These are phyloP conservation scores for Xiphophorus maculatus DNA, from an alignment of 2,113 vertebrate species.

Conservation along the genomic window DNA sequence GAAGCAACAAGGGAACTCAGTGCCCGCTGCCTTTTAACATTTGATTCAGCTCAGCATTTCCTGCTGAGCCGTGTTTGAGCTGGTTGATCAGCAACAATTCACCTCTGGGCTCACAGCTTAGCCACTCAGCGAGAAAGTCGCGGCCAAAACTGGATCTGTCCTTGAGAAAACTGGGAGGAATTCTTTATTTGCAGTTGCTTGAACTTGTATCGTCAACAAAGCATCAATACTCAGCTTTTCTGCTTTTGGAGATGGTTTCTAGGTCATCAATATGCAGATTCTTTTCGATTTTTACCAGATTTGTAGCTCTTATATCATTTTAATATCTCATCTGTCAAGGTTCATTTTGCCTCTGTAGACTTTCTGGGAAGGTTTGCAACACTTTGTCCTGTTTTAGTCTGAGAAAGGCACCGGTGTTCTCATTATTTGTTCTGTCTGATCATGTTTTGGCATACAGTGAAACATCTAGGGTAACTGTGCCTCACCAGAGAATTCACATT, in stretches of 20 bases:
- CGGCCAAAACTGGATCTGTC: conserved; percentile 54
- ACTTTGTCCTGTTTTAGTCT: conserved; percentile 25
- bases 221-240: conserved; percentile 31
- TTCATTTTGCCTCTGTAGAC: neutral
- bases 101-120: conserved; percentile 63
- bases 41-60: conserved; percentile 64
- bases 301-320: conserved; percentile 23
- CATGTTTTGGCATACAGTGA: conserved; percentile 10
- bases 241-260: conserved; percentile 12
- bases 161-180: conserved; percentile 42
- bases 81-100: conserved; percentile 61
- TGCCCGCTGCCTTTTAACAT: conserved; percentile 44
- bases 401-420: conserved; percentile 21
- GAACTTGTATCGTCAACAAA: conserved; percentile 30
- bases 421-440: neutral
- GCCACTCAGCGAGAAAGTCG: conserved; percentile 46
- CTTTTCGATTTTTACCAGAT: neutral
- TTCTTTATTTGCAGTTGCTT: conserved; percentile 33
- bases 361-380: conserved; percentile 20
- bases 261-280: neutral
- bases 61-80: conserved; percentile 54
- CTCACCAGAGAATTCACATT: too few species aligned
- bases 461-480: neutral
- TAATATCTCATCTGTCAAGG: conserved; percentile 7
- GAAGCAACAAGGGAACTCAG: conserved; percentile 34